phyloP scores from a whole-genome alignment of 2,888 invertebrate genomes.

The Macaria liturata region DNA sequence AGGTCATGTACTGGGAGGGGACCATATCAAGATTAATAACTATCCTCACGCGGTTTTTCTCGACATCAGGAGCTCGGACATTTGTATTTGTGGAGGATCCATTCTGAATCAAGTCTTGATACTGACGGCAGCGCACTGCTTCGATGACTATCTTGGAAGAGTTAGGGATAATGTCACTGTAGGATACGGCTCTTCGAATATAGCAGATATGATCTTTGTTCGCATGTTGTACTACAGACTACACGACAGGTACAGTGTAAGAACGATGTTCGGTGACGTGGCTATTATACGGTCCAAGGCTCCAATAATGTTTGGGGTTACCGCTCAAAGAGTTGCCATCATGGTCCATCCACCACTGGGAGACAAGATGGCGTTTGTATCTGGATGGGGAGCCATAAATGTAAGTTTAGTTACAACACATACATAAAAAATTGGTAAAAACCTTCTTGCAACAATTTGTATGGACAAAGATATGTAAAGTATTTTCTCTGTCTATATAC shows the following conservation, averaged over 20 bases:
- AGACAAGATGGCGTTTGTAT: slow-evolving; percentile 8
- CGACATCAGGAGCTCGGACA: slow-evolving; percentile 1
- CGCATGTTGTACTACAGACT: slow-evolving; percentile 11
- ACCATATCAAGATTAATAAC: not conserved
- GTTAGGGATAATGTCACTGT: slow-evolving; percentile 1
- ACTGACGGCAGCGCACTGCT: slow-evolving; percentile 41
- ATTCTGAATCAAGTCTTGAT: slow-evolving; percentile 36
- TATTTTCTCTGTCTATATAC: too few species aligned
- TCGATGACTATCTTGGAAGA: slow-evolving; percentile 10
- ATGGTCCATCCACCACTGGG: slow-evolving; percentile 5
- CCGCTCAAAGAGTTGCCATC: slow-evolving; percentile 11
- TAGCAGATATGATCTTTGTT: not conserved
- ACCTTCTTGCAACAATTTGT: too few species aligned
- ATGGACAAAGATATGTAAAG: too few species aligned
- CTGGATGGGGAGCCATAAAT: slow-evolving; percentile 13
- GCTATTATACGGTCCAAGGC: not conserved
- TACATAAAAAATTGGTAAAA: too few species aligned
- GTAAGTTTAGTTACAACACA: slow-evolving; percentile 4
- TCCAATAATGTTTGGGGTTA: not conserved
- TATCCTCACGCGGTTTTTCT: slow-evolving; percentile 15
- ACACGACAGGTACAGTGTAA: slow-evolving; percentile 5
- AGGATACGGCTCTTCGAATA: slow-evolving; percentile 5
- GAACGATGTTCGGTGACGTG: slow-evolving; percentile 7
- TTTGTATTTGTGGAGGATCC: slow-evolving; percentile 39
- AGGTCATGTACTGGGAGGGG: slow-evolving; percentile 9